Percentiles rank a stretch among this genome's conserved stretches.
Conservation (phyloP, 2,797 vertebrate species). For the Sebastiscus albofasciatus region DNA sequence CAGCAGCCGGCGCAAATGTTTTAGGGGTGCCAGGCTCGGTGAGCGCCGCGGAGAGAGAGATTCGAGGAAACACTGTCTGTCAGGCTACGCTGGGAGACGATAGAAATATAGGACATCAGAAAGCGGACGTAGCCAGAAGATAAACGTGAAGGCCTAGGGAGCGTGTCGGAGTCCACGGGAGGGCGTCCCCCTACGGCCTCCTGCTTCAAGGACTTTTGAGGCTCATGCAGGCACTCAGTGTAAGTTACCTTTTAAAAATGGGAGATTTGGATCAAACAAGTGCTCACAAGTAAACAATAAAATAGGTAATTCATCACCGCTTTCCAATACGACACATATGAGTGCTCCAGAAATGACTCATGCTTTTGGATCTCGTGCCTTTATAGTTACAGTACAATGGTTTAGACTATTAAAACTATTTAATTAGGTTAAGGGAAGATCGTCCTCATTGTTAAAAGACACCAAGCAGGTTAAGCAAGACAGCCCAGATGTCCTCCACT, state of each 20-base stretch:
- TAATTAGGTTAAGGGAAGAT: neutral
- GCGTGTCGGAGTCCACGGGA: neutral
- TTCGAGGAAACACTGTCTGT: constrained; percentile 7
- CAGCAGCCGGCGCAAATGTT: constrained; percentile 48
- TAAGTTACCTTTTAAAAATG: too few species aligned
- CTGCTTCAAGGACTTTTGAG: neutral
- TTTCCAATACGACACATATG: neutral
- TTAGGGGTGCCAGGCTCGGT: constrained; percentile 46
- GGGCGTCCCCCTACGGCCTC: neutral
- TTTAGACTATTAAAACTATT: neutral
- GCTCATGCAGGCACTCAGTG: neutral
- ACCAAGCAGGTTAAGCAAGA: neutral
- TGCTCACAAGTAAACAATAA: neutral
- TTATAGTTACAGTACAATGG: neutral
- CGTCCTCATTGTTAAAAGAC: neutral
- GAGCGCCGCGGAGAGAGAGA: constrained; percentile 25
- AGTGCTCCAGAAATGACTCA: neutral
- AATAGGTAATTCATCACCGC: neutral
- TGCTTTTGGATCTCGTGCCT: neutral
- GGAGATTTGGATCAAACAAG: neutral
- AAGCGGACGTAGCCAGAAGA: neutral
- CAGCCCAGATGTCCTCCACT: neutral
- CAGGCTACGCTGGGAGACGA: neutral
- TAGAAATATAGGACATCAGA: neutral
- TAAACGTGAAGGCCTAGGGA: neutral